Evolutionary conservation across 2,888 invertebrate genomes (phyloP).

Genomic region (Troides aeacus): DNA sequence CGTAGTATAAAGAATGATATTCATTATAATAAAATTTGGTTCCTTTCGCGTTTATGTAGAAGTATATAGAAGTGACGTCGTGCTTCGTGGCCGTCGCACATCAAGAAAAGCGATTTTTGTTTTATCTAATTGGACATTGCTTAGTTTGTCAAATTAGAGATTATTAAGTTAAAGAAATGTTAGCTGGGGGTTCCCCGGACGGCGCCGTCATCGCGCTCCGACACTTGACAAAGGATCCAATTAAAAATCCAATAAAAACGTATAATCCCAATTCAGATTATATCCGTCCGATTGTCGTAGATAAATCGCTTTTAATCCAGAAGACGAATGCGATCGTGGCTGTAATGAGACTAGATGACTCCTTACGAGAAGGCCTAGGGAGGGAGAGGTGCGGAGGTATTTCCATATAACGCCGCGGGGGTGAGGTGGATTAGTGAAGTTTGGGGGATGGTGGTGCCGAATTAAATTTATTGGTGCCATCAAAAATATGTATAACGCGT

Average conservation of each 20-base stretch:
- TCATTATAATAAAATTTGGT: too few relatives aligned
- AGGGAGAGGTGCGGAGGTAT: constrained; percentile 10
- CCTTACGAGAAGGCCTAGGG: background rate
- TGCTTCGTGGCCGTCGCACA: too few relatives aligned
- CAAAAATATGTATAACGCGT: background rate
- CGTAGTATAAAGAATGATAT: too few relatives aligned
- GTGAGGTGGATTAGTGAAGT: background rate
- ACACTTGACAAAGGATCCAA: constrained; percentile 26
- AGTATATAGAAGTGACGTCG: too few relatives aligned
- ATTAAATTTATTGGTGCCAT: constrained; percentile 3
- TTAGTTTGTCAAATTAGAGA: too few relatives aligned
- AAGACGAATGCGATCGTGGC: constrained; percentile 18
- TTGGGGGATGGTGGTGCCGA: background rate
- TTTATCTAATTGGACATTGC: too few relatives aligned
- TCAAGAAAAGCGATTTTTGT: too few relatives aligned
- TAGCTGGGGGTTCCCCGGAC: too few relatives aligned
- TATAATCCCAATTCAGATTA: constrained; percentile 15
- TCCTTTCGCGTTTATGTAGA: too few relatives aligned
- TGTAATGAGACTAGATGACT: constrained; percentile 24
- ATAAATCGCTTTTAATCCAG: constrained; percentile 27
- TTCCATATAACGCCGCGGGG: background rate
- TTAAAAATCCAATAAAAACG: constrained; percentile 25
- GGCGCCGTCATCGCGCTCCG: background rate
- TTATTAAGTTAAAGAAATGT: too few relatives aligned
- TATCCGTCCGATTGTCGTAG: constrained; percentile 21